Base-by-base conservation (phyloP, 1,140 invertebrate genomes). In the Hylaeus anthracinus region DNA sequence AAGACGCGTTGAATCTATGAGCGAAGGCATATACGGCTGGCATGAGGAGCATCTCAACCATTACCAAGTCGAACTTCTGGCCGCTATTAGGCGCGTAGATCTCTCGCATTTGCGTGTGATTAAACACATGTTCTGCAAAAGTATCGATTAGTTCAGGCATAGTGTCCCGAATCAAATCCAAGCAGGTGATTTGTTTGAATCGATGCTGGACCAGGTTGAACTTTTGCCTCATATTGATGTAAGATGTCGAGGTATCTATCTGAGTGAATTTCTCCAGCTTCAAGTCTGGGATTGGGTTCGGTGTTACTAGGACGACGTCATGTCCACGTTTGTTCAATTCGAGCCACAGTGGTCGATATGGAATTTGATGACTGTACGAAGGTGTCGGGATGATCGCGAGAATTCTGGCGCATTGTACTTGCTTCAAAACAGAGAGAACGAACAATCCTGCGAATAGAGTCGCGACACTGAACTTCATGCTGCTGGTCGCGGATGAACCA, bases 321-420 rank as follows among this genome's bases (percentile, higher is more conserved):
- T 95, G 94, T 1, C 94, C 94, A 45, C 91, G 89, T 45, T 74
- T 78, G 0, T 87, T 88, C 55, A 94, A 65, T 48, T 89, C 88
- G 1, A 82, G 88, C 80, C 90, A 92, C 82, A 94, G 78, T 53
- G 86, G 89, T 79, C 80, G 90, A 75, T 93, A 94, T 0, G 94
- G 92, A 4, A 94, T 87, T 89, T 95, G 95, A 86, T 96, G 95
- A 82, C 95, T 95, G 66, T 94, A 92, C 0, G 94, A 94, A 1
- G 94, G 90, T 10, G 89, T 90, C 5, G 94, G 90, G 64, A 94
- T 89, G 0, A 94, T 85, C 1, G 90, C 93, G 26, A 96, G 85
- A 74, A 96, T 95, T 72, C 88, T 91, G 53, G 92, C 91, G 72
- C 83, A 67, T 64, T 88, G 39, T 14, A 39, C 12, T 0, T 56